Conservation (phyloP, 2,888 invertebrate species). For the Amorpha juglandis region DNA sequence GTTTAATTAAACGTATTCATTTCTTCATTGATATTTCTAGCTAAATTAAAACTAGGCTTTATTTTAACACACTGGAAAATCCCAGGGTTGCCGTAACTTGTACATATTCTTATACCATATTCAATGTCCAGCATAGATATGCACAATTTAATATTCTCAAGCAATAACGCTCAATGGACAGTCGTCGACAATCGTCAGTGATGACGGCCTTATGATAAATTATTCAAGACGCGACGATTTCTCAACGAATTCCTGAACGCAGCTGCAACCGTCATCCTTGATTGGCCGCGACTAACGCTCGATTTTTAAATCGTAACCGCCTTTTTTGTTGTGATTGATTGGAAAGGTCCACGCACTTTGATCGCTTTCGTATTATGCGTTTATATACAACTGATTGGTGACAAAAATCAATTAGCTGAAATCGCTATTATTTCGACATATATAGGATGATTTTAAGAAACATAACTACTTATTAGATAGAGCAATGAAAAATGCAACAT, state of each 20-base stretch:
- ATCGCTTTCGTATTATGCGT: neutral
- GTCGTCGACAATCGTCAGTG: slow-evolving; percentile 18
- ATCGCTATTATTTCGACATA: no score
- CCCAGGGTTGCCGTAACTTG: neutral
- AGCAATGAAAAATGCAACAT: no score
- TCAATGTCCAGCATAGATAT: neutral
- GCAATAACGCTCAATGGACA: slow-evolving; percentile 24
- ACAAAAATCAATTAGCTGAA: neutral
- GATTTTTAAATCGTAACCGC: slow-evolving; percentile 61
- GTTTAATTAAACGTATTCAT: no score
- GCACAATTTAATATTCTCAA: slow-evolving; percentile 28
- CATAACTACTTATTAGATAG: no score
- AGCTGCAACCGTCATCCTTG: slow-evolving; percentile 74
- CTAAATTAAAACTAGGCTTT: no score
- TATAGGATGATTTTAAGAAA: no score
- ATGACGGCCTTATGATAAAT: slow-evolving; percentile 56
- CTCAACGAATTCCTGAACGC: slow-evolving; percentile 81
- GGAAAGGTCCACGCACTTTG: slow-evolving; percentile 12
- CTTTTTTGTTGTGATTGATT: slow-evolving; percentile 43
- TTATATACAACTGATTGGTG: neutral
- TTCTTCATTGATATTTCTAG: no score
- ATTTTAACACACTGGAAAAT: neutral
- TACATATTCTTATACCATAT: neutral
- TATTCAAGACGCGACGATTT: slow-evolving; percentile 77
- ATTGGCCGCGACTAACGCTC: slow-evolving; percentile 61